These are phyloP conservation scores for Seladonia tumulorum DNA, from an alignment of 2,888 invertebrate genomes.

Conservation along the genomic window DNA sequence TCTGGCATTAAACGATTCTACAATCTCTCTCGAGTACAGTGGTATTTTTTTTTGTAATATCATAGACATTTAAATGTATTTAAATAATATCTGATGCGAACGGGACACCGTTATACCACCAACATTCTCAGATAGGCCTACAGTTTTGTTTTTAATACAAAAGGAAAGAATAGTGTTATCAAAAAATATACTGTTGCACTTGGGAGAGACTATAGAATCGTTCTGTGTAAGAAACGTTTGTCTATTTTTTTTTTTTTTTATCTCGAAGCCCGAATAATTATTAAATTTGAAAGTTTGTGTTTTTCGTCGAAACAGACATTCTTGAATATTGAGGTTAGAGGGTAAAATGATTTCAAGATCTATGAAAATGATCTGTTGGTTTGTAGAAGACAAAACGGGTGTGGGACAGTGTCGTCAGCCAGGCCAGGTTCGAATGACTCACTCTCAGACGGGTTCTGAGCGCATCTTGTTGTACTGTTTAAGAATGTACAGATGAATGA, in stretches of 20 bases:
- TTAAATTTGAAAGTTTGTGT: not conserved
- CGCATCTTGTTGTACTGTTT: constrained; percentile 44
- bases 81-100: not conserved
- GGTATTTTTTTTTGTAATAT: not conserved
- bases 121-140: not conserved
- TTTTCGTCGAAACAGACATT: not conserved
- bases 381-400: not conserved
- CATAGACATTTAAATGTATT: not conserved
- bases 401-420: constrained; percentile 19
- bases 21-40: not conserved
- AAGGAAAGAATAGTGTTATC: not conserved
- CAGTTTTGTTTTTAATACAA: not conserved
- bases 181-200: not conserved
- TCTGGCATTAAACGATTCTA: not conserved
- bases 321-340: not conserved
- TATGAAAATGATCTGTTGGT: not conserved
- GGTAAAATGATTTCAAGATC: not conserved
- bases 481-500: constrained; percentile 39
- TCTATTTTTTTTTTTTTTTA: not conserved
- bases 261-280: not conserved
- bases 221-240: not conserved
- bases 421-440: constrained; percentile 33
- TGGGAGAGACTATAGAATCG: not conserved
- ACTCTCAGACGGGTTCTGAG: constrained; percentile 55
- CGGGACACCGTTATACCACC: not conserved